Percentiles rank a stretch among this genome's conserved stretches.
Conservation (phyloP, 1,140 invertebrate genomes). For the Lepidotrigona ventralis region DNA sequence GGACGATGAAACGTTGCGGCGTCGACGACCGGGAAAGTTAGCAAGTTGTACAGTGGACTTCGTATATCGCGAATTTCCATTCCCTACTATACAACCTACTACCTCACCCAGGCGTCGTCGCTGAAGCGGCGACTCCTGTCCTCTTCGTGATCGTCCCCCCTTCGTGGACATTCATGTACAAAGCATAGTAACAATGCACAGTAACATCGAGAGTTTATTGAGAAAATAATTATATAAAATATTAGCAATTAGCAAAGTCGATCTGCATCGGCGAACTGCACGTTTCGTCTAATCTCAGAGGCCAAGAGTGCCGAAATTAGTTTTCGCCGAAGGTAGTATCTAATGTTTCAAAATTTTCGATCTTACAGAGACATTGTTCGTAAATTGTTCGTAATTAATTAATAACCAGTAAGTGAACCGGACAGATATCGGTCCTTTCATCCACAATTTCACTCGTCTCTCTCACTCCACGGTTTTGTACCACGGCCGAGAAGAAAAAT, state of each 20-base stretch:
- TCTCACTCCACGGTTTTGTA: neutral
- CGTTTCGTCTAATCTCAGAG: neutral
- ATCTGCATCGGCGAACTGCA: neutral
- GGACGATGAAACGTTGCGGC: conserved; percentile 66
- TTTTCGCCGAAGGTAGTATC: neutral
- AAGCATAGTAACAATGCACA: neutral
- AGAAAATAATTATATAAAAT: neutral
- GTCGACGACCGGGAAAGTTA: conserved; percentile 85
- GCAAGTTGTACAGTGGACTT: conserved; percentile 87
- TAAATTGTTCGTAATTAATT: neutral
- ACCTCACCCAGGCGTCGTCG: conserved; percentile 84
- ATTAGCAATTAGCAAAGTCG: neutral
- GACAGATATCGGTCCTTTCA: conserved; percentile 10
- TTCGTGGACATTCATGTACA: neutral
- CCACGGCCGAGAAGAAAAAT: conserved; percentile 32
- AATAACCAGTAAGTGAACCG: too few species aligned
- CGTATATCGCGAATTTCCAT: conserved; percentile 83
- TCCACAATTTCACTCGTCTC: conserved; percentile 2
- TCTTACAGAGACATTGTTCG: neutral
- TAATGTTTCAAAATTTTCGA: neutral
- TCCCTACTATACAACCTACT: conserved; percentile 90
- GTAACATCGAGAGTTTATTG: neutral
- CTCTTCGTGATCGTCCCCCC: conserved; percentile 20
- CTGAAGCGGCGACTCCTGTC: conserved; percentile 33
- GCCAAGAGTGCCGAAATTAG: neutral